Base-by-base conservation (phyloP, 2,797 vertebrate genomes). In the Botia almorhae region DNA sequence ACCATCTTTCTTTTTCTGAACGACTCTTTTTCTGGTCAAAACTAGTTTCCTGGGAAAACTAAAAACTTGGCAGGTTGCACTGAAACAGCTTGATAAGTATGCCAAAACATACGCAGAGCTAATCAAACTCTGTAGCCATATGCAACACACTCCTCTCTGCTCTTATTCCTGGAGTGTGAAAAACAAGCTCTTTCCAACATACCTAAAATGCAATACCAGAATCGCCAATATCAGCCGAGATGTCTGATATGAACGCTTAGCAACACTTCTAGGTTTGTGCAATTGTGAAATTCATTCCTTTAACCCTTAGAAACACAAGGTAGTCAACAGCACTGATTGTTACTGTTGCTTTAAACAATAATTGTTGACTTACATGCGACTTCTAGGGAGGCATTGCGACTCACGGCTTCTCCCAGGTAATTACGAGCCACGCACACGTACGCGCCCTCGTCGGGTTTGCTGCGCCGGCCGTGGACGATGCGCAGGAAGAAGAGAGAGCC, bases 351-450 rank as follows among this genome's bases (percentile, higher is more conserved):
- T 33, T 6, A 7, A 10, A 36, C 23, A 33, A 36, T 50, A 26
- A 53, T n/a, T 63, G 7, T 76, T 69, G 50, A 98, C 98, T 99
- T 91, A 99, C 98, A 95, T 95, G 98, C 98, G 88, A 99, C 98
- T 95, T 99, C 97, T 91, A 99, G 92, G 11, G 98, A 99, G 0
- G 98, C 98, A 0, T 99, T 99, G 69, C 96, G 96, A 89, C 98
- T 99, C 91, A 98, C 95, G 13, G 98, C 98, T 89, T 99, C 98
- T 7, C 98, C 98, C 50, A 99, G 95, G 88, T 99, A 99, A 95
- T 99, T 99, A 89, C 98, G 94, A 8, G 98, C 98, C 65, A 99
- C 97, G 0, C 98, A 99, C 8, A 99, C 94, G 0, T 99, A 99
- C 86, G 96, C 96, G 29, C 98, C 98, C 89, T 99, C 98, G 6